A percentile compares a stretch with the other conserved stretches of the same genome.
Evolutionary conservation across 2,888 invertebrate genomes (phyloP).

Genomic region (Euplagia quadripunctaria): DNA sequence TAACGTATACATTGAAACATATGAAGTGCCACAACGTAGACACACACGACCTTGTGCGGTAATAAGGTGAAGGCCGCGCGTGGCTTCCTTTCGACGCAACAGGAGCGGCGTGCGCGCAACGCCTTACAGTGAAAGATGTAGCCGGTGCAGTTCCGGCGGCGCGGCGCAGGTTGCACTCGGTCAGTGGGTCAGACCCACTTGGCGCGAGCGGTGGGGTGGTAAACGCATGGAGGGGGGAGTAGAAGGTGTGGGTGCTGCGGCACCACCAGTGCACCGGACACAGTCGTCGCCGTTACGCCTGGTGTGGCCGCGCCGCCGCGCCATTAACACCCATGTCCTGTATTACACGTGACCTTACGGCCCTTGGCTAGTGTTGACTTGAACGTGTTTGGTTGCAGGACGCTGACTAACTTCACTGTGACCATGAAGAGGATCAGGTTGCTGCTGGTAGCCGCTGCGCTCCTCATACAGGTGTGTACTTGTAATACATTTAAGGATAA

Average conservation of each 20-base stretch:
- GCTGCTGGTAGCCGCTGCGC: slow-evolving; percentile 80
- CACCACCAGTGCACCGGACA: slow-evolving; percentile 48
- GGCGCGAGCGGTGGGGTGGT: slow-evolving; percentile 45
- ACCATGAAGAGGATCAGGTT: slow-evolving; percentile 86
- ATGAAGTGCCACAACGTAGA: slow-evolving; percentile 42
- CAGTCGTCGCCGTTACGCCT: slow-evolving; percentile 65
- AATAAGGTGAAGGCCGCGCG: slow-evolving; percentile 82
- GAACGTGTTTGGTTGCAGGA: slow-evolving; percentile 83
- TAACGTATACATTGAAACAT: slow-evolving; percentile 30
- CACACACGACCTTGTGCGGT: slow-evolving; percentile 74
- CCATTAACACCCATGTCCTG: slow-evolving; percentile 67
- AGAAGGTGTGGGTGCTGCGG: slow-evolving; percentile 16
- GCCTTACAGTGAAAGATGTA: slow-evolving; percentile 71
- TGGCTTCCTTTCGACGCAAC: slow-evolving; percentile 77
- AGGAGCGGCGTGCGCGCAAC: slow-evolving; percentile 69
- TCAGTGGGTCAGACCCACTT: slow-evolving; percentile 83
- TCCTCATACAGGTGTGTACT: slow-evolving; percentile 77
- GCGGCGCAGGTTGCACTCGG: slow-evolving; percentile 78
- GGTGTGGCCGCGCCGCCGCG: slow-evolving; percentile 62
- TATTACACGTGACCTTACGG: slow-evolving; percentile 62
- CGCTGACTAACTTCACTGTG: slow-evolving; percentile 76
- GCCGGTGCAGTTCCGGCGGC: slow-evolving; percentile 83
- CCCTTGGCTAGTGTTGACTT: slow-evolving; percentile 68
- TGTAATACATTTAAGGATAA: neutral
- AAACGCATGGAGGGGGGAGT: slow-evolving; percentile 19